Evolutionary conservation across 2,888 invertebrate species (phyloP).

Genomic region (Pyrrhosoma nymphula): DNA sequence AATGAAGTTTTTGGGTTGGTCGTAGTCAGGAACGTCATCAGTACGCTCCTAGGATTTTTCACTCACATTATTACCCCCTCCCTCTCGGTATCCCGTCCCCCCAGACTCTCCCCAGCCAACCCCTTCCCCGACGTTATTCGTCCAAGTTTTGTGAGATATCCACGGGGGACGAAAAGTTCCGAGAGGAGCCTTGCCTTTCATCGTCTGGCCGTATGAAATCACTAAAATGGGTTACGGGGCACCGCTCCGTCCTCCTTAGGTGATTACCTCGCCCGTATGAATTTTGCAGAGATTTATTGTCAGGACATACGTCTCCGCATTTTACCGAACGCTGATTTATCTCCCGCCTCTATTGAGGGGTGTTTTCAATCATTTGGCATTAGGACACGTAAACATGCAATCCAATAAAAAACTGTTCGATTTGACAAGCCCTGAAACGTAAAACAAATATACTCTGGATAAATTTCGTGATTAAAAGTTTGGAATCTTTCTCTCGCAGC

Average conservation of each 20-base stretch:
- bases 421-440: no score
- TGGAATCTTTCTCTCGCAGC: no score
- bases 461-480: no score
- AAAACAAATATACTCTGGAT: no score
- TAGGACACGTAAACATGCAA: no score
- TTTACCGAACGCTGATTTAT: background rate
- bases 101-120: background rate
- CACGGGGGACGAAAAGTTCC: background rate
- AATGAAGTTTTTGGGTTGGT: background rate
- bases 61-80: background rate
- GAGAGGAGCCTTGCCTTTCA: background rate
- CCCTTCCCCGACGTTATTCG: background rate
- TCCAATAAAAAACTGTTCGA: no score
- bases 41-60: background rate
- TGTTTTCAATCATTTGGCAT: no score
- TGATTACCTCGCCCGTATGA: background rate
- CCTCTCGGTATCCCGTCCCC: background rate
- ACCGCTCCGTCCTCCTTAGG: background rate
- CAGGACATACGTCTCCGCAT: background rate
- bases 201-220: background rate
- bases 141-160: background rate
- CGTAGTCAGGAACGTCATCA: background rate
- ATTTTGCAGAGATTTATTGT: background rate
- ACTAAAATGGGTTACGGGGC: background rate
- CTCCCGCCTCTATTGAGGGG: no score